Evolutionary conservation across 2,113 vertebrate genomes (phyloP).

Genomic region (Eulacestoma nigropectus): DNA sequence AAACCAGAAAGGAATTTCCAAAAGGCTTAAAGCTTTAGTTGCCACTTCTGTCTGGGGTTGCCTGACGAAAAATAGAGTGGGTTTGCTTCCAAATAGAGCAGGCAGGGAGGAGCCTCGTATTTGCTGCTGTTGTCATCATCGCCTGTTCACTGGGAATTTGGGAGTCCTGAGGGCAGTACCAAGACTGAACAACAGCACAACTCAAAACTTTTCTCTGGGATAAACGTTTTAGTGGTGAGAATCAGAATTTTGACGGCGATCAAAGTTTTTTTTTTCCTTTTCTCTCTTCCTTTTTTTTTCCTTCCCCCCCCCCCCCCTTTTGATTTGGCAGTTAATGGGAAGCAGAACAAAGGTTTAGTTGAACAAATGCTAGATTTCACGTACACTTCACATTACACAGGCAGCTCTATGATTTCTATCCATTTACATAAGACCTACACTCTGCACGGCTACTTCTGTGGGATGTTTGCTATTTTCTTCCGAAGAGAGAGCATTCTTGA

Average conservation of each 20-base stretch:
- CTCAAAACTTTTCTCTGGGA: background rate
- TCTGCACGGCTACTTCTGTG: background rate
- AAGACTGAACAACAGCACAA: background rate
- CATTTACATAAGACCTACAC: background rate
- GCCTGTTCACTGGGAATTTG: background rate
- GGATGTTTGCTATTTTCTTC: background rate
- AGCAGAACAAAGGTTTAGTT: background rate
- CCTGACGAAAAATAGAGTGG: slow-evolving; percentile 56
- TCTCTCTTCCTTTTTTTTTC: background rate
- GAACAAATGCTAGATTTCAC: background rate
- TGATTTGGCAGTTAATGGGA: background rate
- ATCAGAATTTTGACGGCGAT: background rate
- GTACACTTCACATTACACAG: accelerated
- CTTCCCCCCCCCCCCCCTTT: background rate
- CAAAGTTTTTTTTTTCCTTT: background rate
- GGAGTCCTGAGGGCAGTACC: background rate
- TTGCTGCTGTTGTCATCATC: background rate
- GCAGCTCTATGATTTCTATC: background rate
- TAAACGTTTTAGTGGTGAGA: background rate
- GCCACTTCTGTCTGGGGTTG: slow-evolving; percentile 39
- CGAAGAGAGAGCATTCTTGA: background rate
- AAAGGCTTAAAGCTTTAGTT: slow-evolving; percentile 47
- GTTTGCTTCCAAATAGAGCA: slow-evolving; percentile 64
- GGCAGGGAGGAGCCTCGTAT: background rate
- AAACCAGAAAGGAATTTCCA: slow-evolving; percentile 61